These are phyloP conservation scores for Acromyrmex charruanus DNA, from an alignment of 1,140 invertebrate genomes.

Conservation along the genomic window DNA sequence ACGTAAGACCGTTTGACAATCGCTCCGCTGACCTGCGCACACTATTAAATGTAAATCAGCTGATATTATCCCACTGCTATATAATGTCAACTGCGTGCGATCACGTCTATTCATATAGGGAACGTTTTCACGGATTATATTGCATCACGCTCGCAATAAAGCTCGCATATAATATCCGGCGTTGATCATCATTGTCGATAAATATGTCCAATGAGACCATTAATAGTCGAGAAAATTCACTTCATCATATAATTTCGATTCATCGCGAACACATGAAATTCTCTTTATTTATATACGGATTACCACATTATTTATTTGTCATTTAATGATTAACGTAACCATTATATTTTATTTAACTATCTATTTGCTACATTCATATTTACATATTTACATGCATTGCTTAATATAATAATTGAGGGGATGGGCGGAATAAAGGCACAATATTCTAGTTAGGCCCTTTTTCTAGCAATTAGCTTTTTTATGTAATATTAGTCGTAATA, in stretches of 20 bases:
- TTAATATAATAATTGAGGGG: neutral
- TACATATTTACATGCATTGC: neutral
- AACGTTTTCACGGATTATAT: constrained; percentile 38
- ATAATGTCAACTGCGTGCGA: constrained; percentile 40
- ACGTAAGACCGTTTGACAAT: constrained; percentile 40
- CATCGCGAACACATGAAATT: constrained; percentile 13
- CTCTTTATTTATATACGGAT: constrained; percentile 9
- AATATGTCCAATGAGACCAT: constrained; percentile 42
- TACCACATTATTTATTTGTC: constrained; percentile 23
- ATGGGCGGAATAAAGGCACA: too few species aligned
- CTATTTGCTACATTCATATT: constrained; percentile 6
- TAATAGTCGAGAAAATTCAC: constrained; percentile 48
- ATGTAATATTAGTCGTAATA: too few species aligned
- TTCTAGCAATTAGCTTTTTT: too few species aligned
- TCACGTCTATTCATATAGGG: constrained; percentile 36
- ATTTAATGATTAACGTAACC: neutral
- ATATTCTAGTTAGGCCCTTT: too few species aligned
- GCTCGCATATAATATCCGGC: constrained; percentile 43
- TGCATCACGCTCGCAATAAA: constrained; percentile 41
- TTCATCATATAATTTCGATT: constrained; percentile 41
- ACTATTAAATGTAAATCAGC: constrained; percentile 51
- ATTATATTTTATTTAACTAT: constrained; percentile 10
- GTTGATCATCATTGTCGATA: constrained; percentile 52
- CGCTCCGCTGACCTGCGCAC: neutral
- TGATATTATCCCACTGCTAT: constrained; percentile 44